Conservation (phyloP, 92 coral and sea anemone genomes). For the Muricea muricata region DNA sequence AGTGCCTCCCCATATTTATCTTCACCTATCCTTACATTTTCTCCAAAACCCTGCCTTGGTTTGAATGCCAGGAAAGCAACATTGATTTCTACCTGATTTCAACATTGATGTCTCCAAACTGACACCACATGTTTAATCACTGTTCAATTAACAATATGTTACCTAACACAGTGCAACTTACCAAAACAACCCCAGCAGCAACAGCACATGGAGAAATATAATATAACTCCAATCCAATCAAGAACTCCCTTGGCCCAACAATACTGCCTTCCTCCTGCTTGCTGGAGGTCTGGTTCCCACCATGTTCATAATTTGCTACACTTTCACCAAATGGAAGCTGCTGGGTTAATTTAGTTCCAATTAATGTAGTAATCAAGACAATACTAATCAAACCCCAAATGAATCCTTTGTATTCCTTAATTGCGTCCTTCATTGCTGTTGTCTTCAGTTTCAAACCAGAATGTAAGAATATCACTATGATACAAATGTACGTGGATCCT, state of each 20-base stretch:
- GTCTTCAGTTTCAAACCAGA: conserved; percentile 86
- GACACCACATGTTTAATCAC: too few species aligned
- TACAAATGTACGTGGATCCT: conserved; percentile 38
- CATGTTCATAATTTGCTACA: not conserved
- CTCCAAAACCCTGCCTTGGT: too few species aligned
- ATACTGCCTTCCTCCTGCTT: conserved; percentile 70
- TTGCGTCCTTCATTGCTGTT: conserved; percentile 84
- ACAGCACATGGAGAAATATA: conserved; percentile 94
- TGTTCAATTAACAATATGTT: too few species aligned
- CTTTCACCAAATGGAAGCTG: conserved; percentile 79
- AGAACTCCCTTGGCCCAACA: conserved; percentile 86
- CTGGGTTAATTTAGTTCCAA: conserved; percentile 82
- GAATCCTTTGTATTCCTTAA: conserved; percentile 79
- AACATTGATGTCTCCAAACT: too few species aligned
- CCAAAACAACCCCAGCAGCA: conserved; percentile 89
- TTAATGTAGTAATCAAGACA: conserved; percentile 74
- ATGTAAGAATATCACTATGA: conserved; percentile 21
- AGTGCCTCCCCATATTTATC: too few species aligned
- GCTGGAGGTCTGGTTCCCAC: conserved; percentile 7
- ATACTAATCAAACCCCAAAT: conserved; percentile 81
- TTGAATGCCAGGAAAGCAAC: too few species aligned
- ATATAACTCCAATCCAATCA: conserved; percentile 86
- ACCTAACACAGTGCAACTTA: too few species aligned
- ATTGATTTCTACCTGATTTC: too few species aligned
- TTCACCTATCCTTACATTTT: too few species aligned